Percentiles rank a stretch among this genome's conserved stretches.
Evolutionary conservation across 2,888 invertebrate genomes (phyloP).

Genomic region (Opisthograptis luteolata): DNA sequence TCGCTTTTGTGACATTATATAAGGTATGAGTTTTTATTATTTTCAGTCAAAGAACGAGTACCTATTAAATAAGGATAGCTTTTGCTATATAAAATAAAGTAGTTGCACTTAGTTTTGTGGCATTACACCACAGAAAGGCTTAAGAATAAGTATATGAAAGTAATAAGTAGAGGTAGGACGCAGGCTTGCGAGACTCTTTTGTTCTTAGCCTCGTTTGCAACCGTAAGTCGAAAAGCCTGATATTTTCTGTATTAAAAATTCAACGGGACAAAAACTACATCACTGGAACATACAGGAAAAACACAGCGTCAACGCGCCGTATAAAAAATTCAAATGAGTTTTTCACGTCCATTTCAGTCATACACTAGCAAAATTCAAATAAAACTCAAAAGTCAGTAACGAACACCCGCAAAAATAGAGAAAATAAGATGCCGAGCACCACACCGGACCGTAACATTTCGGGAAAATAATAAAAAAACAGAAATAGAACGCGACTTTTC

Average conservation of each 20-base stretch:
- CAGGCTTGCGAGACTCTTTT: constrained; percentile 1
- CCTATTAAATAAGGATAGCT: too few species aligned
- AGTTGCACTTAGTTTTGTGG: too few species aligned
- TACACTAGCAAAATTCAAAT: constrained; percentile 58
- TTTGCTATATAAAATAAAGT: too few species aligned
- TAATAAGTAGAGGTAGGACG: constrained; percentile 3
- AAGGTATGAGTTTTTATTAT: too few species aligned
- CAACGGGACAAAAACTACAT: not conserved
- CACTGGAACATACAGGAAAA: constrained; percentile 1
- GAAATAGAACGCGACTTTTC: constrained; percentile 78
- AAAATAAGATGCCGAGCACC: constrained; percentile 53
- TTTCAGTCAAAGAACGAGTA: too few species aligned
- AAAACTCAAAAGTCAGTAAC: constrained; percentile 68
- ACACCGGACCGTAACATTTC: constrained; percentile 63
- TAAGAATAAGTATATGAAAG: constrained; percentile 5
- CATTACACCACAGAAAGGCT: too few species aligned
- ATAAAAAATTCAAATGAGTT: constrained; percentile 36
- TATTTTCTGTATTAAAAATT: not conserved
- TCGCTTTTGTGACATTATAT: too few species aligned
- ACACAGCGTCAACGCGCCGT: constrained; percentile 18
- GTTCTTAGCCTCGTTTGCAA: not conserved
- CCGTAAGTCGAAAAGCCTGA: too few species aligned
- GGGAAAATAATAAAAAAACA: constrained; percentile 64
- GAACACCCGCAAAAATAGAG: constrained; percentile 61
- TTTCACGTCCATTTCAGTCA: constrained; percentile 41